Evolutionary conservation across 1,140 invertebrate genomes (phyloP).

Genomic region (Lepidotrigona ventralis): DNA sequence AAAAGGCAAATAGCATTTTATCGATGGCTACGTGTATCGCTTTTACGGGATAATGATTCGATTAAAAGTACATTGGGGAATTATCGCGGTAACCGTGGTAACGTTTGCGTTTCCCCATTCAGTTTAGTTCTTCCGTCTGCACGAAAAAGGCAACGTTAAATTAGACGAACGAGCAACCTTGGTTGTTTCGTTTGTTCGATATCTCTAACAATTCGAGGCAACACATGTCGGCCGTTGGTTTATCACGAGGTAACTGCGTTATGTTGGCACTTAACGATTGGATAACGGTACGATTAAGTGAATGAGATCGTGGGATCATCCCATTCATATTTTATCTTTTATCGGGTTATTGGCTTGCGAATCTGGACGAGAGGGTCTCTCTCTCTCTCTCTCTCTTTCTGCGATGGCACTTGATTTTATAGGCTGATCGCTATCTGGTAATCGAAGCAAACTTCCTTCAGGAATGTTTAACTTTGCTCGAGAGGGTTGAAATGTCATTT

Average conservation of each 20-base stretch:
- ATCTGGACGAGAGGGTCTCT: not conserved
- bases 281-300: constrained; percentile 52
- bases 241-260: not conserved
- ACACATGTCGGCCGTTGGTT: not conserved
- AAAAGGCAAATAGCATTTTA: not conserved
- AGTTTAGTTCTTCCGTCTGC: not conserved
- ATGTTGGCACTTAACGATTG: constrained; percentile 37
- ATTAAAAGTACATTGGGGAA: constrained; percentile 30
- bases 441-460: not conserved
- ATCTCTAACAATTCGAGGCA: not conserved
- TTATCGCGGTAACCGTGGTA: constrained; percentile 27
- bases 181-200: constrained; percentile 26
- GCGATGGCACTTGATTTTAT: constrained; percentile 8
- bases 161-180: not conserved
- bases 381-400: not conserved
- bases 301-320: constrained; percentile 41
- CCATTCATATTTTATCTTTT: constrained; percentile 42
- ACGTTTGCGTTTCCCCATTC: not conserved
- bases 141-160: not conserved
- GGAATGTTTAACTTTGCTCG: not conserved
- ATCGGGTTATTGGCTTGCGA: constrained; percentile 11
- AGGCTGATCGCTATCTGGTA: constrained; percentile 6
- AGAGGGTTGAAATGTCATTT: not conserved
- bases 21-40: not conserved
- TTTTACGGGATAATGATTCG: constrained; percentile 28